phyloP scores from a whole-genome alignment of 2,888 invertebrate genomes.

The Monoplex corrugatus region DNA sequence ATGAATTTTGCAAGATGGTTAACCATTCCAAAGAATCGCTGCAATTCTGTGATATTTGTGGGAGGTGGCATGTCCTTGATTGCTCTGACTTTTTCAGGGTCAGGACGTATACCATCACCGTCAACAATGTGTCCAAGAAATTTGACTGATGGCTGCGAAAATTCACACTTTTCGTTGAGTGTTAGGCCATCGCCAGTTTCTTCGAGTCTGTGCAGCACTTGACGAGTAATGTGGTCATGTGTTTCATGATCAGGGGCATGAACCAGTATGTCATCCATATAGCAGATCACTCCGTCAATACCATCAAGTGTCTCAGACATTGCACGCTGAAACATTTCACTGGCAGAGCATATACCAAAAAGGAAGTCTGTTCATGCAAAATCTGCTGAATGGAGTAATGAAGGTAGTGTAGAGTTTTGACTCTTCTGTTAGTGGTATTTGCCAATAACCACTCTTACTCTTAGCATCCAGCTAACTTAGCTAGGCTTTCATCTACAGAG shows the following conservation, averaged over 20 bases:
- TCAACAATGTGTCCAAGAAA: not conserved
- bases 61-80: not conserved
- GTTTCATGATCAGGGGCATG: not conserved
- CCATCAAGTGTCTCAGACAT: no score
- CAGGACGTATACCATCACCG: not conserved
- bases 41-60: not conserved
- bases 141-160: not conserved
- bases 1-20: not conserved
- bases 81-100: not conserved
- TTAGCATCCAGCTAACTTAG: no score
- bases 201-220: not conserved
- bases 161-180: conserved; percentile 14
- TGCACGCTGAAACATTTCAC: no score
- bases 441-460: no score
- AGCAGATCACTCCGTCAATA: no score
- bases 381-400: no score
- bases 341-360: no score
- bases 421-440: no score
- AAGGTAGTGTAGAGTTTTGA: no score
- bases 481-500: no score
- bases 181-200: not conserved
- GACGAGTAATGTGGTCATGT: not conserved
- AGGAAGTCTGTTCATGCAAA: no score
- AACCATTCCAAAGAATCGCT: not conserved
- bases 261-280: no score